A percentile compares a stretch with the other conserved stretches of the same genome.
These are phyloP conservation scores for Cyanocitta stelleri DNA, from an alignment of 2,113 vertebrate genomes.

Conservation along the genomic window DNA sequence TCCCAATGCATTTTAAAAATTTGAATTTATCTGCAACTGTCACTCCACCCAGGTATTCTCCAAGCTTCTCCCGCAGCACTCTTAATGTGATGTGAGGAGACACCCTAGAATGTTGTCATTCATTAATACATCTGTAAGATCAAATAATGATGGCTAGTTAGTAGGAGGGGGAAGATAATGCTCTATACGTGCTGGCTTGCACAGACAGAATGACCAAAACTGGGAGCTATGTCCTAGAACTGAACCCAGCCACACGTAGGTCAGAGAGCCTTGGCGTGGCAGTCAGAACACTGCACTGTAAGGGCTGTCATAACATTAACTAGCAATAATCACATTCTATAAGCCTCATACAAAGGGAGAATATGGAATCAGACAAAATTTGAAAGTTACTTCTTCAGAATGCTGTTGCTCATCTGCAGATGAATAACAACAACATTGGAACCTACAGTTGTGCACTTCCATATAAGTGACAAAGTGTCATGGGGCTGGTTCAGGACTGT, in stretches of 20 bases:
- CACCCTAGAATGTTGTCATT: slow-evolving; percentile 76
- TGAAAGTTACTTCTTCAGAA: background rate
- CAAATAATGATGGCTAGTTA: slow-evolving; percentile 27
- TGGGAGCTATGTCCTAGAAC: background rate
- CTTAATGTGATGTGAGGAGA: slow-evolving; percentile 81
- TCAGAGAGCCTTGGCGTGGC: background rate
- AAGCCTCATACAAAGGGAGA: background rate
- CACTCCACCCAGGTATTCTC: slow-evolving; percentile 75
- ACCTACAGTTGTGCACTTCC: background rate
- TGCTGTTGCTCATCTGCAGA: background rate
- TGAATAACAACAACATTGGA: background rate
- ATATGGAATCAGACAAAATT: background rate
- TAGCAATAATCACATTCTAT: background rate
- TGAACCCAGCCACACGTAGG: background rate
- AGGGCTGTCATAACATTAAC: background rate
- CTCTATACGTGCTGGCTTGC: background rate
- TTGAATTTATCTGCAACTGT: slow-evolving; percentile 76
- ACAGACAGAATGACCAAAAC: background rate
- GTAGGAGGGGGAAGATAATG: background rate
- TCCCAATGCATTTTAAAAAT: slow-evolving; percentile 90
- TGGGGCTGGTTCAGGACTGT: background rate
- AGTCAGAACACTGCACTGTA: background rate
- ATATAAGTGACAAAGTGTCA: background rate
- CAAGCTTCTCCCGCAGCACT: slow-evolving; percentile 75
- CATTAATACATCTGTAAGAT: slow-evolving; percentile 49